Conservation (phyloP, 2,888 invertebrate genomes). For the Hipparchia sbordonii region DNA sequence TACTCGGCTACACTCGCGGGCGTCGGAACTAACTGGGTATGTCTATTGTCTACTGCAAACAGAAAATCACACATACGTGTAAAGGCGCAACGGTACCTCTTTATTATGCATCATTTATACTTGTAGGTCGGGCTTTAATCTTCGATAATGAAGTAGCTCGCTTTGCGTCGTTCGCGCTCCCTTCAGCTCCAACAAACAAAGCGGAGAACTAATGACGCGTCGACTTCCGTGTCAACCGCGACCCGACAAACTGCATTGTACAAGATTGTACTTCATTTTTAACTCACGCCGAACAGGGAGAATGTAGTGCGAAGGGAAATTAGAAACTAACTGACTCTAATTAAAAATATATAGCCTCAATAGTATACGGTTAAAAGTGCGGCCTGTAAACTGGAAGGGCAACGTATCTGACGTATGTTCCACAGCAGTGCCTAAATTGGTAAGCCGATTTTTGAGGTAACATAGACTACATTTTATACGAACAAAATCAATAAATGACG, state of each 20-base stretch:
- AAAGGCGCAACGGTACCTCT: background rate
- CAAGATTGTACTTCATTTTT: background rate
- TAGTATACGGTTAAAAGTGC: no score
- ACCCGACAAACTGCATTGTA: background rate
- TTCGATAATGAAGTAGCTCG: slow-evolving; percentile 4
- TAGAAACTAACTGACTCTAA: background rate
- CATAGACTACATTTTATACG: no score
- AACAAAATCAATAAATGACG: no score
- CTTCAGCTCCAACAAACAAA: slow-evolving; percentile 4
- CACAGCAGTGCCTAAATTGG: no score
- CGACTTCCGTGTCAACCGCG: background rate
- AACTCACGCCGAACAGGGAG: background rate
- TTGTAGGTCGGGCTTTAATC: slow-evolving; percentile 10
- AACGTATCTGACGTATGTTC: no score
- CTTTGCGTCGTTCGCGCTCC: background rate
- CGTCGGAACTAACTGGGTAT: background rate
- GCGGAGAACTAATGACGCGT: slow-evolving; percentile 6
- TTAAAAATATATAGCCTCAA: no score
- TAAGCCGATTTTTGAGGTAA: no score
- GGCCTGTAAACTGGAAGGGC: background rate
- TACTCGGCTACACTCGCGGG: background rate
- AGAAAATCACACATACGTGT: background rate
- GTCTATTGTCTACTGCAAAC: background rate
- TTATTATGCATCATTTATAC: background rate
- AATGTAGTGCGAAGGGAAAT: background rate